Conservation (phyloP, 2,113 vertebrate genomes). For the Spilogale gracilis region DNA sequence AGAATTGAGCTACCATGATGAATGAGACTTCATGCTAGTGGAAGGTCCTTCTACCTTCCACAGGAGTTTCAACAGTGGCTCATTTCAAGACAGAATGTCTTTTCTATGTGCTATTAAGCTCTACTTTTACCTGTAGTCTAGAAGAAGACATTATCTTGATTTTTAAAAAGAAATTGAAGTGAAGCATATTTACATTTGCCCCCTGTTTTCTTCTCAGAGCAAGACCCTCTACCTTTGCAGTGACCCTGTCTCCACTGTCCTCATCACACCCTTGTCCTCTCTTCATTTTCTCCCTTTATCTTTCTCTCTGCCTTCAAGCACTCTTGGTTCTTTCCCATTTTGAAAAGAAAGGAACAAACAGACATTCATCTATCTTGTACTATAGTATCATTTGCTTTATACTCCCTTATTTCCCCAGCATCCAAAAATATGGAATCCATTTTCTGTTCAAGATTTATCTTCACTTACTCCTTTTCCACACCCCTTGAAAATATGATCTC, state of each 20-base stretch:
- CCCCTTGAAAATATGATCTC: not conserved
- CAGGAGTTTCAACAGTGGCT: not conserved
- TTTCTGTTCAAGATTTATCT: not conserved
- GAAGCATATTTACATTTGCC: not conserved
- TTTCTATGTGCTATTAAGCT: not conserved
- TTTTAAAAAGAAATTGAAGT: not conserved
- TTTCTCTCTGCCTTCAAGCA: not conserved
- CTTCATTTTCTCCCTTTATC: not conserved
- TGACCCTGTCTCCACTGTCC: not conserved
- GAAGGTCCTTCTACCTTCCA: not conserved
- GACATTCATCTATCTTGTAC: not conserved
- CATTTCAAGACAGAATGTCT: not conserved
- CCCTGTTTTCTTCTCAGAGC: not conserved
- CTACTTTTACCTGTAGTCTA: not conserved
- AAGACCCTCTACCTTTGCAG: not conserved
- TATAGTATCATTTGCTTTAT: not conserved
- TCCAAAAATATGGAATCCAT: not conserved
- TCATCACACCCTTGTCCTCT: accelerated
- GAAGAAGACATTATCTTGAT: not conserved
- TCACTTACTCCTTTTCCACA: not conserved
- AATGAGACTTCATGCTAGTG: not conserved
- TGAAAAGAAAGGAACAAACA: not conserved
- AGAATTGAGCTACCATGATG: not conserved
- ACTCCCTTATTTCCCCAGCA: not conserved
- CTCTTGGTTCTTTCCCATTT: not conserved